phyloP scores from a whole-genome alignment of 2,888 invertebrate species.

The Alcis repandata region DNA sequence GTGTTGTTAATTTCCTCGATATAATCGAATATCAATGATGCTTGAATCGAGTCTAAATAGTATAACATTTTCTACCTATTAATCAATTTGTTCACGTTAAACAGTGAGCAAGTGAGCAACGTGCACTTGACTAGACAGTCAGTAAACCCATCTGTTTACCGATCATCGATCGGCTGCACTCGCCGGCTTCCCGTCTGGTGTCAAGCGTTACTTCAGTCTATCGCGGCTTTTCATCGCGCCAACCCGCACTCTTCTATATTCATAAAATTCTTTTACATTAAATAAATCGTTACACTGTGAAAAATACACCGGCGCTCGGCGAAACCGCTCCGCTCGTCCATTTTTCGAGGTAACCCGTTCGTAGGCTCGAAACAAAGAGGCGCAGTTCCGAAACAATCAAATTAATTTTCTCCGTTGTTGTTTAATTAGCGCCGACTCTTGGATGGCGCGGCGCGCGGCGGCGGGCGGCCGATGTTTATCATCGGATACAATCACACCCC shows the following conservation, averaged over 20 bases:
- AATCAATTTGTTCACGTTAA: background rate
- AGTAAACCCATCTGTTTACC: constrained; percentile 54
- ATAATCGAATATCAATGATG: background rate
- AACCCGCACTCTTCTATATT: constrained; percentile 54
- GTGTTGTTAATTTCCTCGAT: background rate
- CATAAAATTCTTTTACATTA: constrained; percentile 56
- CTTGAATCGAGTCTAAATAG: background rate
- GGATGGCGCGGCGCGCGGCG: constrained; percentile 76
- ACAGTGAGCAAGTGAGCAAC: constrained; percentile 11
- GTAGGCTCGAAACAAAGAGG: constrained; percentile 76
- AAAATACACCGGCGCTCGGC: constrained; percentile 57
- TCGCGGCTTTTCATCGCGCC: constrained; percentile 67
- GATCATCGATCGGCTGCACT: constrained; percentile 69
- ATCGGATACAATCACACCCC: constrained; percentile 81
- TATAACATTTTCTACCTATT: background rate
- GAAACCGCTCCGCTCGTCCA: constrained; percentile 67
- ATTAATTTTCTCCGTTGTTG: constrained; percentile 86
- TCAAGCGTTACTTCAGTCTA: constrained; percentile 71
- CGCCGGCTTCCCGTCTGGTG: constrained; percentile 70
- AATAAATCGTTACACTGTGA: constrained; percentile 63
- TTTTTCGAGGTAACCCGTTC: constrained; percentile 79
- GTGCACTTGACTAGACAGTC: constrained; percentile 46
- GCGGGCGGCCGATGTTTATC: constrained; percentile 84
- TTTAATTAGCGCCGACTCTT: constrained; percentile 85
- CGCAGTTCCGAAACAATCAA: constrained; percentile 84